Evolutionary conservation across 2,797 vertebrate species (phyloP).

Genomic region (Pyrocephalus nanus): DNA sequence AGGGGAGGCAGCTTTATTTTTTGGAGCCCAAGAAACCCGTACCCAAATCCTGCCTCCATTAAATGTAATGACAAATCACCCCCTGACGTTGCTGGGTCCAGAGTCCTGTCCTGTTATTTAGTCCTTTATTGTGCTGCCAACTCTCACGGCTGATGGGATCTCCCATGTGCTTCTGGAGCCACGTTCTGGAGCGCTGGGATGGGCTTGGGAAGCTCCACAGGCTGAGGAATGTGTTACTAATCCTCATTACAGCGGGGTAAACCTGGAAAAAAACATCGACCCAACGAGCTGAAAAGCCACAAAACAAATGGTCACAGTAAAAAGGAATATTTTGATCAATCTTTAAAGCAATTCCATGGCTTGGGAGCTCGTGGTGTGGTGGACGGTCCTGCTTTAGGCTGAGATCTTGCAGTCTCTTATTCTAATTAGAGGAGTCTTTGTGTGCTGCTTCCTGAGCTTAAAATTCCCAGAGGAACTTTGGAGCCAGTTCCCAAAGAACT

Average conservation of each 20-base stretch:
- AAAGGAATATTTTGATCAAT: not conserved
- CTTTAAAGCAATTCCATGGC: not conserved
- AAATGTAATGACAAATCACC: not conserved
- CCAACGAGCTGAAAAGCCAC: not conserved
- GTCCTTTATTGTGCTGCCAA: conserved; percentile 25
- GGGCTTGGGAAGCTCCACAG: not conserved
- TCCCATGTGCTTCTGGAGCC: not conserved
- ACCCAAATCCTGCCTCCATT: not conserved
- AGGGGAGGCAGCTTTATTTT: not conserved
- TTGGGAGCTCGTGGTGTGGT: not conserved
- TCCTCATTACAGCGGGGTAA: not conserved
- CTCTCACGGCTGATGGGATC: not conserved
- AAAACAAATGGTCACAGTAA: not conserved
- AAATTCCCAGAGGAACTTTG: not conserved
- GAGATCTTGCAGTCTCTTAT: not conserved
- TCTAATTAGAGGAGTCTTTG: not conserved
- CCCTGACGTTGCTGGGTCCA: not conserved
- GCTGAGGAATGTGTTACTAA: not conserved
- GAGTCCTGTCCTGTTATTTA: conserved; percentile 7
- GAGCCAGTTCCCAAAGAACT: not conserved
- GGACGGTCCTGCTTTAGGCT: not conserved
- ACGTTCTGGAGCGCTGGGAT: not conserved
- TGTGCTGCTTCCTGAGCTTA: not conserved
- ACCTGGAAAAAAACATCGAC: not conserved
- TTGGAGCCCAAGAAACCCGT: not conserved